phyloP scores from a whole-genome alignment of 1,140 invertebrate genomes.

The Dendrolimus kikuchii region DNA sequence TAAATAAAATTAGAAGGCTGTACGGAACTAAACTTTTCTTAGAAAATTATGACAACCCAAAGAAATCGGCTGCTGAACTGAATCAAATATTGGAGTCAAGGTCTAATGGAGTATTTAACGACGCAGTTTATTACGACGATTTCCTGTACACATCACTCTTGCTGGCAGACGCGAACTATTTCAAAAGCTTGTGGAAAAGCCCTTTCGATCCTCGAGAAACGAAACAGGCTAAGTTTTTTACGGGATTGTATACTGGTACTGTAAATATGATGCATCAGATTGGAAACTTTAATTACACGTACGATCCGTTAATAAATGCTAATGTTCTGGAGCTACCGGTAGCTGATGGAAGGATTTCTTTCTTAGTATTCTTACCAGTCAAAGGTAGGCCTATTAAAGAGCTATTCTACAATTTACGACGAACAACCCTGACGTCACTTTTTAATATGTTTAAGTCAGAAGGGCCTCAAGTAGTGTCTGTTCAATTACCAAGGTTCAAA shows the following conservation, averaged over 20 bases:
- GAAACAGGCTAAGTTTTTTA: constrained; percentile 49
- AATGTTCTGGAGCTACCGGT: constrained; percentile 79
- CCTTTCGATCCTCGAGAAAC: constrained; percentile 76
- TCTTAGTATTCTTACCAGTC: constrained; percentile 77
- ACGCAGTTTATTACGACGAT: constrained; percentile 41
- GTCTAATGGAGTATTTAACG: constrained; percentile 25
- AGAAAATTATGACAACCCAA: constrained; percentile 30
- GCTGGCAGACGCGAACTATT: constrained; percentile 80
- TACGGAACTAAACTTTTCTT: constrained; percentile 31
- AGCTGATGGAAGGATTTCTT: constrained; percentile 72
- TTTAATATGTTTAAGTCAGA: constrained; percentile 57
- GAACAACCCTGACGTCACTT: constrained; percentile 65
- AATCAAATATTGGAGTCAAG: constrained; percentile 29
- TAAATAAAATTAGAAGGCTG: constrained; percentile 21
- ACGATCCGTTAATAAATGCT: constrained; percentile 62
- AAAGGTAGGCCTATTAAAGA: constrained; percentile 30
- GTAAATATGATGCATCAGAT: constrained; percentile 68
- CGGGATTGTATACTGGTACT: constrained; percentile 35
- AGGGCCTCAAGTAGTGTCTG: constrained; percentile 58
- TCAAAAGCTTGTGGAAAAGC: constrained; percentile 79
- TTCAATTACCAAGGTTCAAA: constrained; percentile 78
- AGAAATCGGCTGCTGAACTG: constrained; percentile 20
- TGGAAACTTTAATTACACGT: constrained; percentile 44
- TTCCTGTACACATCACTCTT: constrained; percentile 73
- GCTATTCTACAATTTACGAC: constrained; percentile 60